These are phyloP conservation scores for Falco peregrinus DNA, from an alignment of 2,797 vertebrate genomes.

Conservation along the genomic window DNA sequence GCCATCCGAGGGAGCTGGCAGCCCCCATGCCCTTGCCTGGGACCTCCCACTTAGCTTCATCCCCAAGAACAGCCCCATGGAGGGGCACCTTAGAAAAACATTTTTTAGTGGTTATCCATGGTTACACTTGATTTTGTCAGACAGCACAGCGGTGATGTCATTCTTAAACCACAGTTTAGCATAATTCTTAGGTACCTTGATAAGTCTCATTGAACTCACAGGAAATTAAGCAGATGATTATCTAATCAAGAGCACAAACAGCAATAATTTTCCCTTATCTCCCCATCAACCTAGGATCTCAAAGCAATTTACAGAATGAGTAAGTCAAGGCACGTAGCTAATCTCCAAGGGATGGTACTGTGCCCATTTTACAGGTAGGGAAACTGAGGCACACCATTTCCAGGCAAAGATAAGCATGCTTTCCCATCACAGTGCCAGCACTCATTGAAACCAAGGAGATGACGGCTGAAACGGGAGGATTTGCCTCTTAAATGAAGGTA, in stretches of 20 bases:
- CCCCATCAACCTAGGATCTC: conserved; percentile 42
- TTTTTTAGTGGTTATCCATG: not conserved
- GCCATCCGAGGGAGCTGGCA: not conserved
- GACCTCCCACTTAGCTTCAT: not conserved
- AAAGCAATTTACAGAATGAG: conserved; percentile 50
- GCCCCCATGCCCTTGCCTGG: fast-evolving
- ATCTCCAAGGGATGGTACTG: not conserved
- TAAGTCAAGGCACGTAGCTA: not conserved
- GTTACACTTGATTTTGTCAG: not conserved
- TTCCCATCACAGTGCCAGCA: not conserved
- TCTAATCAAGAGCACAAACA: conserved; percentile 65
- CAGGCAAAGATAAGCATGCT: not conserved
- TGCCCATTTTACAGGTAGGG: not conserved
- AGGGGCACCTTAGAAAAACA: not conserved
- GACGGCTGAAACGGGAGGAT: not conserved
- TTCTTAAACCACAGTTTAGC: conserved; percentile 33
- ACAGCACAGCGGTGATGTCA: conserved; percentile 31
- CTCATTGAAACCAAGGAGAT: not conserved
- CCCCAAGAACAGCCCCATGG: not conserved
- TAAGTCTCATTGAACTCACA: conserved; percentile 57
- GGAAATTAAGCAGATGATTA: conserved; percentile 71
- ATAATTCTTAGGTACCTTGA: conserved; percentile 52
- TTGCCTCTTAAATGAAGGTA: not conserved
- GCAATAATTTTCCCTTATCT: conserved; percentile 67
- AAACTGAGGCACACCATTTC: conserved; percentile 3